Conservation (phyloP, 2,797 vertebrate species). For the Catostomus latipinnis region DNA sequence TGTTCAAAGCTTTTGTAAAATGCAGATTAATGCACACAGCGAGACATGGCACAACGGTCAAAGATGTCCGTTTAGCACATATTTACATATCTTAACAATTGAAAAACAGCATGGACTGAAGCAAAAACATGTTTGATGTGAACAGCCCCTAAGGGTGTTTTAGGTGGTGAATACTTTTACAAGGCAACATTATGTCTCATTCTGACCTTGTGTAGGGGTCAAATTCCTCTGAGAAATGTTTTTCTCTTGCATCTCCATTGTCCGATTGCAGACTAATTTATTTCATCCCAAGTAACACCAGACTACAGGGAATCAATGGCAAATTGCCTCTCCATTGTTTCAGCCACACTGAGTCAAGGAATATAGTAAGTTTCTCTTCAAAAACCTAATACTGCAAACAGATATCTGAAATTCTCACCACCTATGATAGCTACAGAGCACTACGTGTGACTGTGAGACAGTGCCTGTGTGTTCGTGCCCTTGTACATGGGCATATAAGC, state of each 20-base stretch:
- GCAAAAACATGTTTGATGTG: too few species aligned
- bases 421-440: not conserved
- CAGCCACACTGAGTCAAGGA: not conserved
- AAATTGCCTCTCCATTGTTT: conserved; percentile 37
- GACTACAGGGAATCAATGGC: conserved; percentile 29
- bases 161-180: too few species aligned
- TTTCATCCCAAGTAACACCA: not conserved
- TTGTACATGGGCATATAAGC: not conserved
- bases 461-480: not conserved
- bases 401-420: conserved; percentile 30
- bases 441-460: not conserved
- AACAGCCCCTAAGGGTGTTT: too few species aligned
- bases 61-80: too few species aligned
- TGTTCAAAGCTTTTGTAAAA: too few species aligned
- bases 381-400: conserved; percentile 20
- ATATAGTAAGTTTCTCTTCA: conserved; percentile 2
- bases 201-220: not conserved
- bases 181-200: too few species aligned
- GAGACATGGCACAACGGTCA: too few species aligned
- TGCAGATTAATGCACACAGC: too few species aligned
- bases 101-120: too few species aligned
- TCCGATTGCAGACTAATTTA: not conserved
- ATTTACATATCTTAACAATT: too few species aligned
- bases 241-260: conserved; percentile 10
- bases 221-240: conserved; percentile 1